phyloP scores from a whole-genome alignment of 2,797 vertebrate genomes.

The Rhinophrynus dorsalis region DNA sequence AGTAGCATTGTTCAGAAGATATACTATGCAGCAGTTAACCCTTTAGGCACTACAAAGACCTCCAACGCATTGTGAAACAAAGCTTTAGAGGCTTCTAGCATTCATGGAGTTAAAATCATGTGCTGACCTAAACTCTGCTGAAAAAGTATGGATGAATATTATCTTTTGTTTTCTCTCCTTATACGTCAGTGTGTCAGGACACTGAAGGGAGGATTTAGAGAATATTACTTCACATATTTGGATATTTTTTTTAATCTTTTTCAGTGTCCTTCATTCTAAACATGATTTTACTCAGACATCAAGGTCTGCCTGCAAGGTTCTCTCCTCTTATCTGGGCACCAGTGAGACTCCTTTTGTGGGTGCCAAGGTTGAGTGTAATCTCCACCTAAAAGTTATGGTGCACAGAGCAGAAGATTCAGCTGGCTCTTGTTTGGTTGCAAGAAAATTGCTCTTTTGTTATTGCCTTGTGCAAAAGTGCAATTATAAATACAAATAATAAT shows the following conservation, averaged over 20 bases:
- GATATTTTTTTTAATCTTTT: slow-evolving; percentile 69
- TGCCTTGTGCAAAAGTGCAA: no score
- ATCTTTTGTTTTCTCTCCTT: slow-evolving; percentile 62
- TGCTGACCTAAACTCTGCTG: not conserved
- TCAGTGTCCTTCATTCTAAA: slow-evolving; percentile 72
- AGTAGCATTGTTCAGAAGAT: slow-evolving; percentile 37
- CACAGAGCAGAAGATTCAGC: not conserved
- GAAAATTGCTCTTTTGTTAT: no score
- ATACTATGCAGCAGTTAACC: slow-evolving; percentile 28
- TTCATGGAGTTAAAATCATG: slow-evolving; percentile 10
- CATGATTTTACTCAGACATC: slow-evolving; percentile 68
- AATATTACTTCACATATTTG: slow-evolving; percentile 57
- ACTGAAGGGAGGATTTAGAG: slow-evolving; percentile 73
- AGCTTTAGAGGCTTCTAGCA: no score
- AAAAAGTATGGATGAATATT: slow-evolving; percentile 59
- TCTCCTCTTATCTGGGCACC: slow-evolving; percentile 59
- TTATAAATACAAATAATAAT: no score
- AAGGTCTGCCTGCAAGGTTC: slow-evolving; percentile 84
- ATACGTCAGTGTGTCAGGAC: slow-evolving; percentile 66
- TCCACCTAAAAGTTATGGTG: slow-evolving; percentile 20
- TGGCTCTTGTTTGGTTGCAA: no score
- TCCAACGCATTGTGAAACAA: no score
- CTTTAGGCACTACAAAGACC: no score
- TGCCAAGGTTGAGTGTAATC: slow-evolving; percentile 59
- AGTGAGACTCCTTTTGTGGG: slow-evolving; percentile 45